phyloP scores from a whole-genome alignment of 1,140 invertebrate species.

The Neodiprion pinetum region DNA sequence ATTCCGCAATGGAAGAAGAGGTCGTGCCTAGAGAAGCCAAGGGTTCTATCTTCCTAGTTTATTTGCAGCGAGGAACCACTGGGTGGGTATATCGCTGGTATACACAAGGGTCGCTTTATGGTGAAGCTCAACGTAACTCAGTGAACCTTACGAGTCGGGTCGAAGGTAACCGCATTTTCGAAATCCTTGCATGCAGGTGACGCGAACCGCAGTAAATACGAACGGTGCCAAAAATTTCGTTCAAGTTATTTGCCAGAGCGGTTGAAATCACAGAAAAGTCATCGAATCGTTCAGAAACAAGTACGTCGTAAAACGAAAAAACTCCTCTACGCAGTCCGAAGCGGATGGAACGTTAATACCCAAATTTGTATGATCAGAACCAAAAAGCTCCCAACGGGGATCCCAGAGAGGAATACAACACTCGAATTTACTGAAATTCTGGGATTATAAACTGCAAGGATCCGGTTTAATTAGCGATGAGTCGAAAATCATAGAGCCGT shows the following conservation, averaged over 20 bases:
- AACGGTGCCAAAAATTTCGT: neutral
- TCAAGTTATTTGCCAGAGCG: neutral
- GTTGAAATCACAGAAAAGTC: no score
- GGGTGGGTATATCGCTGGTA: neutral
- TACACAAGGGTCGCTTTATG: constrained; percentile 7
- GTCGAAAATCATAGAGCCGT: no score
- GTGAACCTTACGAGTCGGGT: neutral
- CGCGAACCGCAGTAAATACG: neutral
- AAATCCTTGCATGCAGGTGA: neutral
- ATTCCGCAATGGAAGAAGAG: neutral
- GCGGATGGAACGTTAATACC: no score
- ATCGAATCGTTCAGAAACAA: no score
- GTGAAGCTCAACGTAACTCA: neutral
- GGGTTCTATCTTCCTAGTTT: neutral
- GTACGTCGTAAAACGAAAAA: no score
- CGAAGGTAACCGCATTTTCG: neutral
- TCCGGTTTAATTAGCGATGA: no score
- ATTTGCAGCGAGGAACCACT: neutral
- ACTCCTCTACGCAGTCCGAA: no score
- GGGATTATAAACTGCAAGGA: no score
- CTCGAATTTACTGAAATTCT: no score
- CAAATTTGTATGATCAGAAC: no score
- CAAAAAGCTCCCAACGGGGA: no score
- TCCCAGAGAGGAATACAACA: no score
- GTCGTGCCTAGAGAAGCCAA: neutral